Evolutionary conservation across 1,140 invertebrate species (phyloP), one percentile per base, ranked within the genome.

Genomic region (Drosophila pseudoananassae): DNA sequence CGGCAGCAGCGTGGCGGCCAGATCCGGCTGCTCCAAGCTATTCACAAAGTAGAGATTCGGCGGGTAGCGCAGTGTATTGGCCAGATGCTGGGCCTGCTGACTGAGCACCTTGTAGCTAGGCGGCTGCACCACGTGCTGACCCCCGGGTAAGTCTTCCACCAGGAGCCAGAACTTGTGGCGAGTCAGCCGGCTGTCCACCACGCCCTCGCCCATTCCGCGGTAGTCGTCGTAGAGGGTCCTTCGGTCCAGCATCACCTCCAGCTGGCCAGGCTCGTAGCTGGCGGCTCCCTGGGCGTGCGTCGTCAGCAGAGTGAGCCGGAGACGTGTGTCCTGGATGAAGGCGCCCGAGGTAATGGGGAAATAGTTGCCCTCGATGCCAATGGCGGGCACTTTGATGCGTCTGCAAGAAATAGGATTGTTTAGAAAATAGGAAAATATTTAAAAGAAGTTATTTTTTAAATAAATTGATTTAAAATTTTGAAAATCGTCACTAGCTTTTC

Each of bases 211-310:
- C 94, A 98, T 96, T 43, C 97, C 97, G 15, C 97, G 92, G 1
- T 95, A 95, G 81, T 98, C 98, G 80, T 98, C 97, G 82, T 96
- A 97, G 0, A 96, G 91, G 1, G 96, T 96, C 55, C 96, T 93
- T 6, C 97, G 92, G 72, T 98, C 97, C 7, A 98, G 83, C 96
- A 98, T 97, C 0, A 98, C 94, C 76, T 98, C 95, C n/a, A 98
- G 76, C 92, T 95, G 96, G 0, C 97, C 97, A 0, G 95, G 95
- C 75, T 97, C 95, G 85, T 96, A 95, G 46, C 95, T 95, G 1
- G 96, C 95, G 0, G 95, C 96, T 0, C 97, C 97, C 89, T 97
- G 96, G 0, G 96, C 96, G 74, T 98, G 96, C 66, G 97, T 96
- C 1, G 97, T 95, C 10, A 98, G 78, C 9, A 98, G 83, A 1